Evolutionary conservation across 2,113 vertebrate species (phyloP).

Genomic region (Callorhinus ursinus): DNA sequence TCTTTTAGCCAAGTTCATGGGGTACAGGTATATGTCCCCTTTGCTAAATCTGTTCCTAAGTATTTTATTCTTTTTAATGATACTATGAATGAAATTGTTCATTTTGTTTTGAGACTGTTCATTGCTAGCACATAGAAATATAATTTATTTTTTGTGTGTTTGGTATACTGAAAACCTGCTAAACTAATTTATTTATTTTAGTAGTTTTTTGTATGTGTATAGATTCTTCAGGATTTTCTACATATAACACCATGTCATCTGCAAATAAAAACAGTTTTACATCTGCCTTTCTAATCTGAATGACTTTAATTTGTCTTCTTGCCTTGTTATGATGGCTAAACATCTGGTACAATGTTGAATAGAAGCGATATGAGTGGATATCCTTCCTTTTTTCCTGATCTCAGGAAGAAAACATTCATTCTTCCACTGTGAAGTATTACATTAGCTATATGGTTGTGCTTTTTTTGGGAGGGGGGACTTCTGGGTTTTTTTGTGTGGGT

Average conservation of each 20-base stretch:
- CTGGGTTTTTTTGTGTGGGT: neutral
- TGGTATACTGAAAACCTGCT: neutral
- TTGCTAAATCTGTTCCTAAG: neutral
- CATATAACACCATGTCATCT: neutral
- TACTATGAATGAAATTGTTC: neutral
- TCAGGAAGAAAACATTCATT: neutral
- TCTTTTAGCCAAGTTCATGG: neutral
- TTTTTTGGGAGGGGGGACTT: neutral
- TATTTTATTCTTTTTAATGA: neutral
- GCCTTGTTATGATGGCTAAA: neutral
- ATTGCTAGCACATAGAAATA: neutral
- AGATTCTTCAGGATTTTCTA: neutral
- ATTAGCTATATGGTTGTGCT: neutral
- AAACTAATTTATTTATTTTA: neutral
- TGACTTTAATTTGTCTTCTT: neutral
- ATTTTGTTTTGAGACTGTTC: constrained; percentile 28
- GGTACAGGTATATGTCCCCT: neutral
- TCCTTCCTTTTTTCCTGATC: neutral
- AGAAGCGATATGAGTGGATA: neutral
- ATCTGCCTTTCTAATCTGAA: neutral
- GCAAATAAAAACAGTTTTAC: neutral
- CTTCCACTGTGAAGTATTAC: neutral
- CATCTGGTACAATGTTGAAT: neutral
- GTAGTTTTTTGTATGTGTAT: neutral
- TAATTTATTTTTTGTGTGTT: neutral